These are phyloP conservation scores for Plebejus melissa DNA, from an alignment of 2,888 invertebrate species.

Conservation along the genomic window DNA sequence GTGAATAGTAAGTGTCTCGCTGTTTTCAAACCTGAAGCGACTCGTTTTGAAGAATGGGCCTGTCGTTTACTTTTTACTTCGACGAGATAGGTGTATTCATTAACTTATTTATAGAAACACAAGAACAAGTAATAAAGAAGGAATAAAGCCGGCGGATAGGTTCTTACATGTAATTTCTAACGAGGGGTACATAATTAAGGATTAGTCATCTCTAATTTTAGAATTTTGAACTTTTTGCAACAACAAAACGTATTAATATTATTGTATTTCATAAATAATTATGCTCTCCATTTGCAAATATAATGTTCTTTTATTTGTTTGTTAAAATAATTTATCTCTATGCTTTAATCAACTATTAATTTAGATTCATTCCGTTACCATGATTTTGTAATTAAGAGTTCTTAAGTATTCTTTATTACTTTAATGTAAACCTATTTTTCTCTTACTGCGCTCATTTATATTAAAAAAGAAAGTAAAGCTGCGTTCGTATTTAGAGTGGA, in stretches of 20 bases:
- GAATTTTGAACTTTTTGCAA: neutral
- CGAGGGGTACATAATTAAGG: slow-evolving; percentile 14
- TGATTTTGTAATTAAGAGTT: neutral
- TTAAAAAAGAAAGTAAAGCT: neutral
- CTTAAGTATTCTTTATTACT: neutral
- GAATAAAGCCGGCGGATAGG: neutral
- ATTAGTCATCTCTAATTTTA: slow-evolving; percentile 3
- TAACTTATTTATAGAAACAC: slow-evolving; percentile 8
- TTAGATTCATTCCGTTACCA: neutral
- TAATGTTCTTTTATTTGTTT: neutral
- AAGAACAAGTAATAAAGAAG: neutral
- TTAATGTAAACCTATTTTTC: neutral
- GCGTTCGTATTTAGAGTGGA: neutral
- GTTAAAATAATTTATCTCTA: neutral
- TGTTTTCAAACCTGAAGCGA: slow-evolving; percentile 35
- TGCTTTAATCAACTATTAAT: neutral
- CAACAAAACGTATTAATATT: neutral
- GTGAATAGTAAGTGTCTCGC: slow-evolving; percentile 56
- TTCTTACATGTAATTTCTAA: slow-evolving; percentile 1
- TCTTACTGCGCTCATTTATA: neutral
- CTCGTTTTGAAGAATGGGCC: slow-evolving; percentile 14
- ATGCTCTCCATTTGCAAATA: neutral
- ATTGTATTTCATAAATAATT: neutral
- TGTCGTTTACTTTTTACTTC: slow-evolving; percentile 20
- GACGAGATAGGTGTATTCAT: slow-evolving; percentile 15